These are phyloP conservation scores for Peromyscus melanophrys DNA, from an alignment of 2,797 vertebrate species.

Conservation along the genomic window DNA sequence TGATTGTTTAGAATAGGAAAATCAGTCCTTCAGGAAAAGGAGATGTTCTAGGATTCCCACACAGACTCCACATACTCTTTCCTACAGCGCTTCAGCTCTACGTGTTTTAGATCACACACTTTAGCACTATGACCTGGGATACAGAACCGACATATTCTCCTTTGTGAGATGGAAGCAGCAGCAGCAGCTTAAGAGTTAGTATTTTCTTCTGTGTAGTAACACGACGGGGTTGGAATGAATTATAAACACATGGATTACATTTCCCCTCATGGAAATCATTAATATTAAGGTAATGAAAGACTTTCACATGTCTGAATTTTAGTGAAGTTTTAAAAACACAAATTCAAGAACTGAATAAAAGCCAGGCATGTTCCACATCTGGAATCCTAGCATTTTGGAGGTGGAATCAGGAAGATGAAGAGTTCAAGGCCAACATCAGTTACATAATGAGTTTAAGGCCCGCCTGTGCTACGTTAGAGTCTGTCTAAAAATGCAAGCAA, in stretches of 20 bases:
- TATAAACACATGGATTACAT: conserved; percentile 63
- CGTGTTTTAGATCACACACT: not conserved
- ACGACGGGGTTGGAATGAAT: conserved; percentile 23
- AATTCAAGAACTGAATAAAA: conserved; percentile 50
- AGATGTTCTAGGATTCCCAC: not conserved
- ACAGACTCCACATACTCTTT: not conserved
- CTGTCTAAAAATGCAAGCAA: not conserved
- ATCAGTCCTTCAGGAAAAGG: not conserved
- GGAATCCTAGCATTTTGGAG: not conserved
- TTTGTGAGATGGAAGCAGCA: conserved; percentile 26
- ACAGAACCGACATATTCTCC: conserved; percentile 1
- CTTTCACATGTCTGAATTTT: conserved; percentile 59
- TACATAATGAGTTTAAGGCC: not conserved
- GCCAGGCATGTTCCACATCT: not conserved
- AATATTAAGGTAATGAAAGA: conserved; percentile 64
- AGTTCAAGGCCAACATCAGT: not conserved
- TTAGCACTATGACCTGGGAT: not conserved
- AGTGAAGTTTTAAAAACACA: conserved; percentile 57
- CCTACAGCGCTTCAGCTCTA: not conserved
- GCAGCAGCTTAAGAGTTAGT: conserved; percentile 19
- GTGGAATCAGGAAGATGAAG: not conserved
- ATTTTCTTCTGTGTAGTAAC: conserved; percentile 25
- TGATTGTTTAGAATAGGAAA: not conserved
- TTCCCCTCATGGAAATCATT: conserved; percentile 61
- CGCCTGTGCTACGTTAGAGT: not conserved